Base-by-base conservation (phyloP, 2,888 invertebrate genomes). In the Apodemia hepburni region DNA sequence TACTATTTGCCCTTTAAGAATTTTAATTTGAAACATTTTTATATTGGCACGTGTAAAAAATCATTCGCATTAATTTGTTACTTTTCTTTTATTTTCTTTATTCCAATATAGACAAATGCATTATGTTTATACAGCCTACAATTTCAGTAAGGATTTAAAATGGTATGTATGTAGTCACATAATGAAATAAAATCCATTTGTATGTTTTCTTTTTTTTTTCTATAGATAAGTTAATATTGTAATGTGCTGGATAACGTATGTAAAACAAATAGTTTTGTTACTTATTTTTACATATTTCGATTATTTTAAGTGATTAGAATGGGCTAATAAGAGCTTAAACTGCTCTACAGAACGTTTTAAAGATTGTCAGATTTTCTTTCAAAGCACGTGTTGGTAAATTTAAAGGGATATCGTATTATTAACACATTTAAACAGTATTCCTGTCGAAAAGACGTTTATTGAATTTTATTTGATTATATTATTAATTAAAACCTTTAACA, bases 1-100 rank as follows among this genome's bases (percentile, higher is more conserved):
- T 79, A 67, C 68, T 66, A 77, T 79, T 73, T 65, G 62, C 62
- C 67, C 61, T 58, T 58, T 61, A 58, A 61, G 47, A 58, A 33
- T 59, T 42, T 59, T 59, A 45, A 59, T 45, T 22, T 22, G 27
- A 22, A 59, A 15, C 27, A 22, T 59, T 42, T 58, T 58, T 42
- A 18, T 47, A 61, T 47, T 61, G 47, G 47, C 18, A 58, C 42
- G 42, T 15, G 15, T 15, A 42, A 42, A 42, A 42, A 11, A 42
- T 42, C 12, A 42, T 42, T 42, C 42, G 5, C 3, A 5, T 15
- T 15, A 15, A 42, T 42, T 42, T 42, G 15, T 42, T 4, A 0
- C 15, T 42, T 42, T 42, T 42, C 5, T n/a, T 42, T 42, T n/a
- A 12, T 42, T 42, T n/a, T 42, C n/a, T 42, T 42, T 15, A 42